phyloP scores from a whole-genome alignment of 2,888 invertebrate species.

The Tholera decimalis region DNA sequence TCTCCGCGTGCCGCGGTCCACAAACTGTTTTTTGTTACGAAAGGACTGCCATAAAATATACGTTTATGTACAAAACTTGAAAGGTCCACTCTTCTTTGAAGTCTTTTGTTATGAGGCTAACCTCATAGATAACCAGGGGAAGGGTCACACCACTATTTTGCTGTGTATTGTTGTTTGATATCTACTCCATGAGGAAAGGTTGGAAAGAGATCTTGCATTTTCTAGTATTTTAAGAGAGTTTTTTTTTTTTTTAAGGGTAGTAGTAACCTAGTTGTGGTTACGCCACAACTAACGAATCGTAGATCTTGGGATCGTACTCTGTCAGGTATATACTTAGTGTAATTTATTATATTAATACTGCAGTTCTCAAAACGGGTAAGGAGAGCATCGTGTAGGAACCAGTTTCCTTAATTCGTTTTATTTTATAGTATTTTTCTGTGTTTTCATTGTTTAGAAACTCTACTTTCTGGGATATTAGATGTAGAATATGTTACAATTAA shows the following conservation, averaged over 20 bases:
- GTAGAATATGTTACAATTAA: too few species aligned
- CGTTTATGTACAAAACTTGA: conserved; percentile 22
- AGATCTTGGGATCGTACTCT: too few species aligned
- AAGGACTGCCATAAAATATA: conserved; percentile 30
- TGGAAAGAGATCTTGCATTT: background rate
- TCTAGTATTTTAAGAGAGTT: background rate
- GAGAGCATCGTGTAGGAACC: too few species aligned
- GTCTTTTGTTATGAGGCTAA: conserved; percentile 13
- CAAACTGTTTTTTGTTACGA: conserved; percentile 37
- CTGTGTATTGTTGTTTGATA: background rate
- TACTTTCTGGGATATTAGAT: too few species aligned
- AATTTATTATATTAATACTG: too few species aligned
- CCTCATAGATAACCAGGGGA: conserved; percentile 3
- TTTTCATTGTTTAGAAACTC: too few species aligned
- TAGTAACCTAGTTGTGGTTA: too few species aligned
- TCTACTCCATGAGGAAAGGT: background rate
- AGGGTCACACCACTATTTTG: conserved; percentile 6
- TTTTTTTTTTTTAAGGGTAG: background rate
- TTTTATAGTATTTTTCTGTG: too few species aligned
- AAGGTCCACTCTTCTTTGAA: conserved; percentile 22
- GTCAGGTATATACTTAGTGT: too few species aligned
- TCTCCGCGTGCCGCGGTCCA: conserved; percentile 7
- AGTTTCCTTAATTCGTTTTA: too few species aligned
- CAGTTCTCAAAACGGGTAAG: too few species aligned
- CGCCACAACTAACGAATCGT: too few species aligned